A percentile compares a stretch with the other conserved stretches of the same genome.
Conservation (phyloP, 2,113 vertebrate genomes). For the Bettongia penicillata region DNA sequence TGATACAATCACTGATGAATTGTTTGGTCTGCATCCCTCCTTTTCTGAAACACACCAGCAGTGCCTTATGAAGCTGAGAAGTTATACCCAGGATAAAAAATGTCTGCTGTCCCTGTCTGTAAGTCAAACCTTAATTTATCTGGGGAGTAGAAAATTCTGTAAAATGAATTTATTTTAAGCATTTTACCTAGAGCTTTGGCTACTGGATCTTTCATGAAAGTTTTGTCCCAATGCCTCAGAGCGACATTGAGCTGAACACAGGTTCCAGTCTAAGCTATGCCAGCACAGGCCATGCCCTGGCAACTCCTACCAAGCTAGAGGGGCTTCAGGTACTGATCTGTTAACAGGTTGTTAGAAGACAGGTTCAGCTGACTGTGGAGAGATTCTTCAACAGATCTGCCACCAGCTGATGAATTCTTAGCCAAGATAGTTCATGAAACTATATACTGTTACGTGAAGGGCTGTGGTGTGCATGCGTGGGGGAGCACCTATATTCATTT, state of each 20-base stretch:
- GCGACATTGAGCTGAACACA: too few relatives aligned
- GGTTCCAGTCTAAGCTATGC: too few relatives aligned
- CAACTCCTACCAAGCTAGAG: neutral
- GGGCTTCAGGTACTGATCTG: neutral
- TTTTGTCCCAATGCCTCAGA: too few relatives aligned
- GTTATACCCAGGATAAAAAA: slow-evolving; percentile 1
- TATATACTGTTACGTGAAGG: neutral
- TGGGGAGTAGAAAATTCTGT: too few relatives aligned
- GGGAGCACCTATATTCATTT: neutral
- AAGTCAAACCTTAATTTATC: slow-evolving; percentile 14
- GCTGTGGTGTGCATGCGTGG: neutral
- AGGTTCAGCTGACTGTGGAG: neutral
- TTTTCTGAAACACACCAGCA: slow-evolving; percentile 12
- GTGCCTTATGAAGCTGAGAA: slow-evolving; percentile 17
- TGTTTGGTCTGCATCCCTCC: slow-evolving; percentile 17
- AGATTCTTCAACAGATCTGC: neutral
- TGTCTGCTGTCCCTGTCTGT: neutral
- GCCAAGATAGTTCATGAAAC: neutral
- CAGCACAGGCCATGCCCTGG: neutral
- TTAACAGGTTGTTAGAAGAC: neutral
- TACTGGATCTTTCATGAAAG: too few relatives aligned
- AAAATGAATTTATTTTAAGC: too few relatives aligned
- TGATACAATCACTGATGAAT: slow-evolving; percentile 18
- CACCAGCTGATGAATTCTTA: neutral
- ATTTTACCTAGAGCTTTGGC: too few relatives aligned